Evolutionary conservation across 2,797 vertebrate species (phyloP).

Genomic region (Sebastes matsubarae): DNA sequence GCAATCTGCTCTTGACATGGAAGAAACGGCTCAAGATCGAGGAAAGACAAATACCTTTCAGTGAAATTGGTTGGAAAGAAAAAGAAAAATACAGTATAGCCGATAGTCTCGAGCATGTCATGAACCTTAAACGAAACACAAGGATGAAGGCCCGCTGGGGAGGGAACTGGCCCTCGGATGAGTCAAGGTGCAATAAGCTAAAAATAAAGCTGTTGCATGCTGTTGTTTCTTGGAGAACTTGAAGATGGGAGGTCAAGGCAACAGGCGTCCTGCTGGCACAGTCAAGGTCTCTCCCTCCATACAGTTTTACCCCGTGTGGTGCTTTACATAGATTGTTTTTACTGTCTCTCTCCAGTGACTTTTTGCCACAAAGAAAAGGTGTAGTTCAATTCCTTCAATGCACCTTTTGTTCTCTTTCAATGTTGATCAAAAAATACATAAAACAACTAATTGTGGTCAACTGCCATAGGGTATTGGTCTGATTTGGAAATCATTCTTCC

Average conservation of each 20-base stretch:
- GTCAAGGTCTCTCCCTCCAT: slow-evolving; percentile 47
- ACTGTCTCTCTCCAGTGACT: not conserved
- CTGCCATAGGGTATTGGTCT: not conserved
- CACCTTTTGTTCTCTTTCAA: not conserved
- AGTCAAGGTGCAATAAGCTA: slow-evolving; percentile 38
- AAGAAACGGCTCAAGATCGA: slow-evolving; percentile 41
- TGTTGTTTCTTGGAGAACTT: slow-evolving; percentile 34
- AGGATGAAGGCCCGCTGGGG: slow-evolving; percentile 32
- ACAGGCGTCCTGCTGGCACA: slow-evolving; percentile 48
- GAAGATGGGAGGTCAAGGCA: slow-evolving; percentile 62
- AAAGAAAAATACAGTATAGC: not conserved
- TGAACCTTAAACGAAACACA: slow-evolving; percentile 13
- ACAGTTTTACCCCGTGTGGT: slow-evolving; percentile 13
- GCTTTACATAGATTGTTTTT: slow-evolving; percentile 3
- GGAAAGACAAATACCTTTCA: slow-evolving; percentile 43
- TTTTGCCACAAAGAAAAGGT: not conserved
- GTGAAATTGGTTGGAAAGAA: slow-evolving; percentile 23
- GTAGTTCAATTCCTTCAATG: not conserved
- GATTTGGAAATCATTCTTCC: not conserved
- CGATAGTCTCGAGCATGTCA: not conserved
- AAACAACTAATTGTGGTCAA: not conserved
- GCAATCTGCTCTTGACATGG: slow-evolving; percentile 75
- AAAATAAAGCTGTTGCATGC: slow-evolving; percentile 27
- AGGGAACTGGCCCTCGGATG: slow-evolving; percentile 17
- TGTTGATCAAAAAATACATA: not conserved